A percentile compares a stretch with the other conserved stretches of the same genome.
Conservation (phyloP, 2,888 invertebrate species). For the Drosophila lacicola region DNA sequence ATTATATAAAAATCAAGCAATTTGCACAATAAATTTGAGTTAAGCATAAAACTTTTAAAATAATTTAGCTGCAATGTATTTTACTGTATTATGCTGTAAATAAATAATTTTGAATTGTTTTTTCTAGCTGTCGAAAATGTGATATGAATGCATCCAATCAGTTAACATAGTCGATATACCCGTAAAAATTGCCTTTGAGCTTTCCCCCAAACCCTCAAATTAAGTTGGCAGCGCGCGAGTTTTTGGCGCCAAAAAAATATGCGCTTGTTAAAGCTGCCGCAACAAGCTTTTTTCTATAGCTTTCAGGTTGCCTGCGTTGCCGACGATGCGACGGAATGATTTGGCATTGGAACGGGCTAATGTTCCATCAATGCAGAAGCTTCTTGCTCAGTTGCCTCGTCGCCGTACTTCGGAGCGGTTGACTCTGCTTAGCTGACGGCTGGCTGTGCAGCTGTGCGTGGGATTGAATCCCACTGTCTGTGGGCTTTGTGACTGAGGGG, state of each 20-base stretch:
- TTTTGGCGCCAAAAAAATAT: slow-evolving; percentile 57
- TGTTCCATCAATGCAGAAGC: slow-evolving; percentile 14
- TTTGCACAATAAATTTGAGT: too few relatives aligned
- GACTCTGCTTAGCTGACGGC: neutral
- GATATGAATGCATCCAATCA: neutral
- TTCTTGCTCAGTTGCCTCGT: slow-evolving; percentile 33
- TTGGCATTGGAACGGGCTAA: slow-evolving; percentile 44
- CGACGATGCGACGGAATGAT: slow-evolving; percentile 26
- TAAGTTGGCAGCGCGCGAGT: slow-evolving; percentile 33
- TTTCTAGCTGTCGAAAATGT: too few relatives aligned
- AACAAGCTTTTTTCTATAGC: slow-evolving; percentile 43
- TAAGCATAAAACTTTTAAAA: too few relatives aligned
- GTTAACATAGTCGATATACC: slow-evolving; percentile 17
- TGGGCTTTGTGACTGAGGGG: neutral
- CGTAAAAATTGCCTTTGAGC: slow-evolving; percentile 9
- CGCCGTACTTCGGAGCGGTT: slow-evolving; percentile 12
- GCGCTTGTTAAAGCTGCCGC: slow-evolving; percentile 33
- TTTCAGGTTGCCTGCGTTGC: slow-evolving; percentile 3
- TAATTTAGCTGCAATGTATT: too few relatives aligned
- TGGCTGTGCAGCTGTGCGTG: neutral
- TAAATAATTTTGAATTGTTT: too few relatives aligned
- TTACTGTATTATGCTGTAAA: too few relatives aligned
- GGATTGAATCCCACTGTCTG: slow-evolving; percentile 5
- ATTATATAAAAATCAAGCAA: too few relatives aligned
- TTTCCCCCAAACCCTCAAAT: slow-evolving; percentile 31